Evolutionary conservation across 1,140 invertebrate genomes (phyloP), one percentile per base, ranked within the genome.

Genomic region (Orchesella cincta): DNA sequence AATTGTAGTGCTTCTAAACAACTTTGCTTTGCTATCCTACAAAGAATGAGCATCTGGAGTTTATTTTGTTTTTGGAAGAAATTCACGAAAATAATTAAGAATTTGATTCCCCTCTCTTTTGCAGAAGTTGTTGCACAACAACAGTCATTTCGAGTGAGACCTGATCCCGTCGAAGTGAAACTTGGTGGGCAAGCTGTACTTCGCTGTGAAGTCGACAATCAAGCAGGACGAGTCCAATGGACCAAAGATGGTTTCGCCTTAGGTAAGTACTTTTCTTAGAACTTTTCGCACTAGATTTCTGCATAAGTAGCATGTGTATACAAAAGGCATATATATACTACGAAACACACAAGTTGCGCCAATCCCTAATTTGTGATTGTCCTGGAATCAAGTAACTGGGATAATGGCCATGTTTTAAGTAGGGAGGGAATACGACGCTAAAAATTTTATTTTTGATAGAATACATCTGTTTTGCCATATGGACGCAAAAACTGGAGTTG

Each of bases 241-340:
- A 93, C 93, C 67, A 96, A 96, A 85, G 94, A 97, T 86, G 94
- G 95, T 76, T 96, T 97, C 84, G 94, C 93, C 33, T 89, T 96
- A 80, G 95, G 95, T 92, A 87, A 90, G 88, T 86, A n/a, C n/a
- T n/a, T n/a, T n/a, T n/a, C n/a, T n/a, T n/a, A 90, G 88, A 86
- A n/a, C n/a, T n/a, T n/a, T n/a, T n/a, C n/a, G n/a, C n/a, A n/a
- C n/a, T n/a, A n/a, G 5, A 46, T 18, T 46, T 8, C 18, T 8
- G 39, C 18, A 46, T 46, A 46, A 46, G 39, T 46, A 46, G 39
- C n/a, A n/a, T 5, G 39, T 8, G 39, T 46, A 8, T 29, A 52
- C 62, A 67, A 33, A 67, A 57, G 3, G n/a, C 39, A 8, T 46
- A 46, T 46, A 12, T 46, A 46, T 46, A 57, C 12, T 57, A 5